Percentiles rank a stretch among this genome's conserved stretches.
These are phyloP conservation scores for Eilema sororculum DNA, from an alignment of 2,888 invertebrate genomes.

Conservation along the genomic window DNA sequence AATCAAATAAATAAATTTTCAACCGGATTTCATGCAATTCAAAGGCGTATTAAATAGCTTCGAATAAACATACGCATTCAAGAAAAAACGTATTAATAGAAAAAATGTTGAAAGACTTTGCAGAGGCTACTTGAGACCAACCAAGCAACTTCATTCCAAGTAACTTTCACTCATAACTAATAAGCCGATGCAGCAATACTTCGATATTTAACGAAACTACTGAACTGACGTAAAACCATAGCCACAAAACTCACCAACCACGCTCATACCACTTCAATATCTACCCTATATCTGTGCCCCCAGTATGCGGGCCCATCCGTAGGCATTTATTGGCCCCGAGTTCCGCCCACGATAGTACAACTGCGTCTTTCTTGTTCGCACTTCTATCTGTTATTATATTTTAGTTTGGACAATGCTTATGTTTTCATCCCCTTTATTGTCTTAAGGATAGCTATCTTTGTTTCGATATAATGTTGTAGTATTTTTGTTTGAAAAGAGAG, in stretches of 20 bases:
- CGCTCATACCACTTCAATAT: slow-evolving; percentile 25
- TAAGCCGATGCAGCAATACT: no score
- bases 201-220: no score
- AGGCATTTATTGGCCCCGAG: slow-evolving; percentile 64
- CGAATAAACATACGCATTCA: no score
- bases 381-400: slow-evolving; percentile 57
- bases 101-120: no score
- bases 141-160: no score
- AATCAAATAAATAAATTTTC: no score
- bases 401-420: slow-evolving; percentile 48
- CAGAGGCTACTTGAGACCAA: no score
- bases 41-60: no score
- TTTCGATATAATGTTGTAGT: slow-evolving; percentile 15
- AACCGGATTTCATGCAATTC: no score
- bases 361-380: slow-evolving; percentile 51
- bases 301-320: slow-evolving; percentile 46
- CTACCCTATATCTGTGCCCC: background rate
- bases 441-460: slow-evolving; percentile 25
- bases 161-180: no score
- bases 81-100: no score
- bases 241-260: background rate
- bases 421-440: slow-evolving; percentile 42
- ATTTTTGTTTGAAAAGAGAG: slow-evolving; percentile 10
- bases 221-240: no score
- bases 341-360: slow-evolving; percentile 51